Percentiles rank a stretch among this genome's conserved stretches.
phyloP scores from a whole-genome alignment of 2,888 invertebrate species.

The Lasioglossum lativentre region DNA sequence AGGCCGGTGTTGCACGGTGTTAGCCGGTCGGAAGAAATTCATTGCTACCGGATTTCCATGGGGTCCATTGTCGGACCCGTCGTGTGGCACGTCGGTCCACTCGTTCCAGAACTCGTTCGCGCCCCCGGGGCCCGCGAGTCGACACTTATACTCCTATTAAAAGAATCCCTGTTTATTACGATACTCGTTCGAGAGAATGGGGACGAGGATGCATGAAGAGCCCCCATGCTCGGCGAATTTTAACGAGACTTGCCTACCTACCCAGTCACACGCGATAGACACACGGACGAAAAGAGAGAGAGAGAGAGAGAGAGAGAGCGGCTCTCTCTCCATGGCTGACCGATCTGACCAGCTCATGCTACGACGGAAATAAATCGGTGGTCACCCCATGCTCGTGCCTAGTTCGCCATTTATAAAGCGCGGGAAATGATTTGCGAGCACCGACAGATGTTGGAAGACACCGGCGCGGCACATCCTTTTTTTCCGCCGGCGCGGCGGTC shows the following conservation, averaged over 20 bases:
- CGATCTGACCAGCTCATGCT: slow-evolving; percentile 70
- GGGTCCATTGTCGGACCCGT: slow-evolving; percentile 18
- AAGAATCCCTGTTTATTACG: slow-evolving; percentile 63
- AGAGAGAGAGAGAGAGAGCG: no score
- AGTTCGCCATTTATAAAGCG: slow-evolving; percentile 58
- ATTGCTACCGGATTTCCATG: slow-evolving; percentile 44
- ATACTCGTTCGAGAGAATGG: slow-evolving; percentile 40
- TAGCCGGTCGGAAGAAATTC: slow-evolving; percentile 39
- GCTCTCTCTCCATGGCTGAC: slow-evolving; percentile 34
- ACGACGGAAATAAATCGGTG: slow-evolving; percentile 63
- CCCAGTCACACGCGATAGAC: slow-evolving; percentile 54
- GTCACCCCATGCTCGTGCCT: slow-evolving; percentile 66
- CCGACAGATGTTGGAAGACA: slow-evolving; percentile 62
- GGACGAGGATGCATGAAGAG: neutral
- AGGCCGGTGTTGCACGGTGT: neutral
- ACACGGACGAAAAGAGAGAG: slow-evolving; percentile 18
- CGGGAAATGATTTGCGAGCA: slow-evolving; percentile 71
- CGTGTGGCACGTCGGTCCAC: slow-evolving; percentile 21
- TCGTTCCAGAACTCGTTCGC: slow-evolving; percentile 46
- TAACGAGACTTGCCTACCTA: slow-evolving; percentile 51
- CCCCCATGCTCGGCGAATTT: slow-evolving; percentile 40
- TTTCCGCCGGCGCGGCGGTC: slow-evolving; percentile 23
- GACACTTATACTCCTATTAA: slow-evolving; percentile 59
- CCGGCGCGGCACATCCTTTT: slow-evolving; percentile 26
- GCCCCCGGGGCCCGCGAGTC: slow-evolving; percentile 36